Percentiles rank a stretch among this genome's conserved stretches.
Conservation (phyloP, 1,140 invertebrate genomes). For the Oscheius sp. region DNA sequence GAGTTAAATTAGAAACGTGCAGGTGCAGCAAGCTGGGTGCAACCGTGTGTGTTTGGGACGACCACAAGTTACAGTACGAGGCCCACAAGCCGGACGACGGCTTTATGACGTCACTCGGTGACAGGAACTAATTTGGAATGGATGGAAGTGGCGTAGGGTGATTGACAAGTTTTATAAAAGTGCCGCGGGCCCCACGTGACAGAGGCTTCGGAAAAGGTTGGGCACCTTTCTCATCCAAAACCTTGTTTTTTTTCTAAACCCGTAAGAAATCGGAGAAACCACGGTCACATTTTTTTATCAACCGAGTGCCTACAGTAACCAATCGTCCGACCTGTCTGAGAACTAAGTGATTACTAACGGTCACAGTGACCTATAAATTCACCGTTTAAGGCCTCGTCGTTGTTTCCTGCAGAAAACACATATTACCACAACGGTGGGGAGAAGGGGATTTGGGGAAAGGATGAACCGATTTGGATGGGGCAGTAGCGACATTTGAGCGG, state of each 20-base stretch:
- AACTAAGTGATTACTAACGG: too few species aligned
- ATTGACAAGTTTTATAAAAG: too few species aligned
- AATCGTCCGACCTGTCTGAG: too few species aligned
- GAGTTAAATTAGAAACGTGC: not conserved
- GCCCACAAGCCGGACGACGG: not conserved
- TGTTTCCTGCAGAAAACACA: slow-evolving; percentile 11
- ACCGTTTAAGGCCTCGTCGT: slow-evolving; percentile 11
- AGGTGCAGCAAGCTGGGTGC: not conserved
- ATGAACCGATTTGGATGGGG: too few species aligned
- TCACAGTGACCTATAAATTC: not conserved
- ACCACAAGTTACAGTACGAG: slow-evolving; percentile 1
- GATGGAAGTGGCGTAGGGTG: too few species aligned
- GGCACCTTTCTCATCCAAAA: not conserved
- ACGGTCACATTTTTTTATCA: too few species aligned
- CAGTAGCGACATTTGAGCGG: slow-evolving; percentile 1
- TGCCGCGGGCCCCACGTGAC: too few species aligned
- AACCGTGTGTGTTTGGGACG: not conserved
- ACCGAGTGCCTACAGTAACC: too few species aligned
- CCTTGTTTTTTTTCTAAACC: not conserved
- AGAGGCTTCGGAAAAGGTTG: too few species aligned
- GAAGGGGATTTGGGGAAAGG: not conserved
- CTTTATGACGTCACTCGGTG: too few species aligned
- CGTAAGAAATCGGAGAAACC: not conserved
- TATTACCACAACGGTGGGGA: not conserved
- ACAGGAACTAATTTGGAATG: too few species aligned